phyloP scores from a whole-genome alignment of 2,888 invertebrate species.

The Dicycla oo region DNA sequence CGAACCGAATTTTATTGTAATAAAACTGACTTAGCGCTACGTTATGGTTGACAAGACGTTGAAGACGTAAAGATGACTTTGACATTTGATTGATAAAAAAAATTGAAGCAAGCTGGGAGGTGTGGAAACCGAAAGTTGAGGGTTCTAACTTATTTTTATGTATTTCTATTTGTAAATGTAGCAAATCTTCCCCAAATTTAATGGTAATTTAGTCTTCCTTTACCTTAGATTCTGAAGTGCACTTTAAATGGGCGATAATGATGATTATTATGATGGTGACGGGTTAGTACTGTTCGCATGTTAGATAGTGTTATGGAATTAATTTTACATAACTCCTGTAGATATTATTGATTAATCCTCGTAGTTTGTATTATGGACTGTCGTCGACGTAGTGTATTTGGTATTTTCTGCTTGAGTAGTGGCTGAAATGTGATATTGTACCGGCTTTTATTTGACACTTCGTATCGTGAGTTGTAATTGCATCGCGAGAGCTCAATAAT shows the following conservation, averaged over 20 bases:
- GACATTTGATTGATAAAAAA: constrained; percentile 38
- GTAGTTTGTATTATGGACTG: constrained; percentile 9
- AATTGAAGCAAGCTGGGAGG: constrained; percentile 34
- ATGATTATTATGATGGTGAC: constrained; percentile 87
- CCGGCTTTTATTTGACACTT: constrained; percentile 56
- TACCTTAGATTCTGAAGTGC: constrained; percentile 61
- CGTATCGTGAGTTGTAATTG: background rate
- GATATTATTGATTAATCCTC: constrained; percentile 40
- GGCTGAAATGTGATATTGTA: constrained; percentile 4
- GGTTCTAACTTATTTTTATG: constrained; percentile 46
- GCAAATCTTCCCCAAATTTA: constrained; percentile 64
- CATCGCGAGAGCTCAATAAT: constrained; percentile 3
- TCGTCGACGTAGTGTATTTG: constrained; percentile 8
- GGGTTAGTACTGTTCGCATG: constrained; percentile 84
- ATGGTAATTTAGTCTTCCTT: constrained; percentile 75
- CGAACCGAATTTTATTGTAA: accelerated
- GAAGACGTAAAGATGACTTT: constrained; percentile 15
- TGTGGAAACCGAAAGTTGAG: constrained; percentile 54
- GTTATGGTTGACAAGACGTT: constrained; percentile 8
- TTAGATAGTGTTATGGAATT: constrained; percentile 56
- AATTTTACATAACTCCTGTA: constrained; percentile 31
- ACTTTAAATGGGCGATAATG: constrained; percentile 83
- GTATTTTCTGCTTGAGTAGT: constrained; percentile 5
- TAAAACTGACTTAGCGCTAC: background rate
- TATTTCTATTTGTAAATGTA: constrained; percentile 51